Evolutionary conservation across 2,113 vertebrate genomes (phyloP).

Genomic region (Hippocampus zosterae): DNA sequence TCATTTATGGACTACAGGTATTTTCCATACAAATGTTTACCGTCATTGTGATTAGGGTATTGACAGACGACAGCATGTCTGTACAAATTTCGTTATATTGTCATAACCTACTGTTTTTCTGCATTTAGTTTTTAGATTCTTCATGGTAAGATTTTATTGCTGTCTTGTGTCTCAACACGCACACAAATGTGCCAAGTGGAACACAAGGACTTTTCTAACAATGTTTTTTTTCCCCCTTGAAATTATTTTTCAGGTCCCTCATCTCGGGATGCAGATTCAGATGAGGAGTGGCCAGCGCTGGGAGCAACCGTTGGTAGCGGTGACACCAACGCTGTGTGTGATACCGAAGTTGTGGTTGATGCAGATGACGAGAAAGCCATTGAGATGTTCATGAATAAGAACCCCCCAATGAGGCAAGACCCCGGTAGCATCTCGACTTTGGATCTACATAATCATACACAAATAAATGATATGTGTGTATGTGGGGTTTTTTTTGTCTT

Average conservation of each 20-base stretch:
- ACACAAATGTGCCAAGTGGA: neutral
- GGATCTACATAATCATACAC: neutral
- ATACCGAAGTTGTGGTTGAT: constrained; percentile 74
- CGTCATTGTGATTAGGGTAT: neutral
- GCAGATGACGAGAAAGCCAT: constrained; percentile 89
- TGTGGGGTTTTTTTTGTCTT: constrained; percentile 20
- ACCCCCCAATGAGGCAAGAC: constrained; percentile 83
- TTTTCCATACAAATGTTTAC: neutral
- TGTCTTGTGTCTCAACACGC: neutral
- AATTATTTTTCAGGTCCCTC: constrained; percentile 50
- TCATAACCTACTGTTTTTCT: neutral
- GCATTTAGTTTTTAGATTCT: neutral
- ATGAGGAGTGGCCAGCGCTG: constrained; percentile 88
- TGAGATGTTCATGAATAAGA: constrained; percentile 95
- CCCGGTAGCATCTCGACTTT: neutral
- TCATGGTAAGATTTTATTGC: neutral
- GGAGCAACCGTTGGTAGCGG: constrained; percentile 64
- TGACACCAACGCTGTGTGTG: constrained; percentile 43
- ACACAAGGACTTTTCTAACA: neutral
- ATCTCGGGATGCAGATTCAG: constrained; percentile 76
- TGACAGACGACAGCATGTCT: neutral
- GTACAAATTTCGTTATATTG: neutral
- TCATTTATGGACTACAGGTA: neutral
- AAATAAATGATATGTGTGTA: neutral
- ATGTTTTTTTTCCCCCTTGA: neutral